Base-by-base conservation (phyloP, 2,797 vertebrate species). In the Knipowitschia caucasica region DNA sequence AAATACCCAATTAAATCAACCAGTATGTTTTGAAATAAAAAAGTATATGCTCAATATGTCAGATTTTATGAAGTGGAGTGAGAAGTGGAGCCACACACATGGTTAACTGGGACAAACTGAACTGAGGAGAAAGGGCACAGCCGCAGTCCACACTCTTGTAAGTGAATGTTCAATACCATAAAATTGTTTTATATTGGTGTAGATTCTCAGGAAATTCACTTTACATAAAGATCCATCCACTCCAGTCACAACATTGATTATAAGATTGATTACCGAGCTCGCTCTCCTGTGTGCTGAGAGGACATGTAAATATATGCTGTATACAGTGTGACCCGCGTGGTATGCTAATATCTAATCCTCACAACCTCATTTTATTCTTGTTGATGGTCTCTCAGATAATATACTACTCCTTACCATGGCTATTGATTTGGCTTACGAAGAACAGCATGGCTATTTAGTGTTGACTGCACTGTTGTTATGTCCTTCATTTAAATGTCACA, bases 301-400 rank as follows among this genome's bases (percentile, higher is more conserved):
- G 12, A 24, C 24, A 14, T 44, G 39, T 24, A 42, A 42, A 42
- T 44, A 42, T 44, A 44, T 27, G 7, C 27, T 44, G 26, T 44
- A 44, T 44, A 25, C 4, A 10, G 25, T 17, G 24, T 43, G 23
- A 25, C 21, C 40, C 12, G 6, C 3, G 21, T n/a, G 1, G 26
- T 27, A 44, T 44, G 24, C 14, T 15, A 44, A 26, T 27, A 4
- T 44, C 5, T 6, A 15, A 26, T 44, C 42, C 27, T 26, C 24
- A 27, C 21, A 11, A 43, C 42, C 27, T 26, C 42, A 15, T 44
- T 25, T 44, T 26, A 25, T 27, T 26, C 42, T 27, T 17, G 8
- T 27, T 26, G 23, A 26, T 15, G 23, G n/a, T 14, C 42, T 10
- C 11, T 44, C 23, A 1, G 5, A 23, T 27, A 25, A 25, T 43